phyloP scores from a whole-genome alignment of 2,797 vertebrate species.

The Orientallactaga sibirica region DNA sequence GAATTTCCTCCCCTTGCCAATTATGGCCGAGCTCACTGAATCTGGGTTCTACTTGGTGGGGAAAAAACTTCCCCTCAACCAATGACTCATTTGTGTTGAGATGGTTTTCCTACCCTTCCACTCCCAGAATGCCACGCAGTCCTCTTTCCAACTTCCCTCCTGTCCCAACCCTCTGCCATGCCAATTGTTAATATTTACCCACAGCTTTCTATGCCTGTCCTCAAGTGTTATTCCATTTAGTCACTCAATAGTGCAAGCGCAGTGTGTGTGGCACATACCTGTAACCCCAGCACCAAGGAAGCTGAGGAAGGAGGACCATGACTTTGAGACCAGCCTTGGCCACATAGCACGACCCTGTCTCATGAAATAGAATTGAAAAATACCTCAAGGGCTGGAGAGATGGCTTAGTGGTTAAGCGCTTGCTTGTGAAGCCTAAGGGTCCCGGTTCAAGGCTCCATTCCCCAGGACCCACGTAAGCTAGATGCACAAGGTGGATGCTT shows the following conservation, averaged over 20 bases:
- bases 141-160: background rate
- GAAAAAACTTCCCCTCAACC: background rate
- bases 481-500: no score
- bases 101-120: background rate
- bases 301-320: background rate
- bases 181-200: background rate
- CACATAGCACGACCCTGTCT: background rate
- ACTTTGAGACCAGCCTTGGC: background rate
- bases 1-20: background rate
- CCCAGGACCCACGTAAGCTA: no score
- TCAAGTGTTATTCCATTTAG: background rate
- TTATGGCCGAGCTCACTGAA: background rate
- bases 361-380: background rate
- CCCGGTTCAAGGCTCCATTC: no score
- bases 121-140: background rate
- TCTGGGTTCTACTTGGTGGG: background rate
- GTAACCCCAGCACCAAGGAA: background rate
- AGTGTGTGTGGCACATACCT: background rate
- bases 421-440: no score
- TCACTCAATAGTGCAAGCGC: background rate
- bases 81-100: background rate
- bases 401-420: no score
- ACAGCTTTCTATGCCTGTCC: background rate
- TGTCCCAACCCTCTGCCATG: background rate
- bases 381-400: no score